Evolutionary conservation across 2,797 vertebrate genomes (phyloP), one percentile per base, ranked within the genome.

Genomic region (Hoplostethus atlanticus): DNA sequence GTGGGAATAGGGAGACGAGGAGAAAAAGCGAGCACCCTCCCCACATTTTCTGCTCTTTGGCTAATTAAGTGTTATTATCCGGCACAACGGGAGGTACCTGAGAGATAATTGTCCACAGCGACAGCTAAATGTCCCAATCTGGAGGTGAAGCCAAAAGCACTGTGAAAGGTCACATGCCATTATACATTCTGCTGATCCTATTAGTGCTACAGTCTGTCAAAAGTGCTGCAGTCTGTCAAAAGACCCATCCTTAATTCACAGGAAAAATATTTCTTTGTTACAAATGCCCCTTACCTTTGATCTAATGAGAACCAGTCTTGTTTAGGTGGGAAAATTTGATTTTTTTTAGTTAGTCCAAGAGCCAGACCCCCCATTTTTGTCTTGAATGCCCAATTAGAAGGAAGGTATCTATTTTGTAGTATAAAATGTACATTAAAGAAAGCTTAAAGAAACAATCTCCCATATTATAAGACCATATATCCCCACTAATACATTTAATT

Each of bases 31-130:
- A 55, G 69, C 61, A 51, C 64, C 83, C 13, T 63, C 71, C 71
- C 80, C 52, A 78, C 74, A 69, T 89, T 91, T 79, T 44, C 62
- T 21, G 51, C 76, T 76, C 58, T 85, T 89, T 76, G 87, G 90
- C 89, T 94, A 94, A 95, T 95, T 94, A 94, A 91, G 90, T 91
- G 87, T 91, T 92, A 94, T 95, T 94, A 95, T 93, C 90, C 83
- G 21, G 76, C 94, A 92, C 94, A 91, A 93, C 90, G 87, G 92
- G 94, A 89, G 86, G 90, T 84, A 94, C 93, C 93, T 93, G 91
- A 86, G 84, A 94, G 93, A 94, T 95, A 95, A 95, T 94, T 94
- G 93, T 92, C 91, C 90, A 79, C 93, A 86, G 91, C 73, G 82
- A 92, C 87, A 77, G 91, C 91, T 93, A 93, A 95, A 93, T 93